Base-by-base conservation (phyloP, 2,888 invertebrate species). In the Aquatica leii region DNA sequence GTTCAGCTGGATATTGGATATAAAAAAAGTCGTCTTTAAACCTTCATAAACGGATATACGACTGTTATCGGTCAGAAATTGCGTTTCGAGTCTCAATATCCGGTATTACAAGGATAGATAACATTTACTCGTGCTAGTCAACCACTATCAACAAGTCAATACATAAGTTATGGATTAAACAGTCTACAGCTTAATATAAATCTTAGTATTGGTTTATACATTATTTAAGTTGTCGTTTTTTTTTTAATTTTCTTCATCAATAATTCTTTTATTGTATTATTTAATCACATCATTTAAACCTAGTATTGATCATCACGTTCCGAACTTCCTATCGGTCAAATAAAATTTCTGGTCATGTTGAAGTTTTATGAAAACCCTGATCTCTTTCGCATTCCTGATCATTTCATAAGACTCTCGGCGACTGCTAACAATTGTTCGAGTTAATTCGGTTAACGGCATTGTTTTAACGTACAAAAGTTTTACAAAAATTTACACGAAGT, bases 21-120 rank as follows among this genome's bases (percentile, higher is more conserved):
- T 62, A 58, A 40, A 40, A 40, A 53, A 52, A 41, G 40, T 37
- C 53, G 56, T 58, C 57, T 61, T 51, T 52, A 62, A 34, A 57
- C 56, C 52, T 57, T 51, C 53, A 52, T 62, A 57, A 62, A 62
- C 51, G 62, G 57, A 62, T 62, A 62, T 62, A 58, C 50, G 62
- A 53, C 57, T 57, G 62, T 62, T 62, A 62, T 62, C 52, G 50
- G 41, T 52, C 43, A 57, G 57, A 62, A 58, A 62, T 62, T 62
- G 57, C 57, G 55, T 51, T 61, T 62, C 62, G 57, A 58, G 41
- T 52, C 49, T 6, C 24, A 24, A 24, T 24, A 56, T 56, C 58
- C 58, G 49, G 58, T 17, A 20, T 37, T 58, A 20, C 21, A 48
- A 54, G 40, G 53, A 53, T 53, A 54, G n/a, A 60, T 55, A 12